Evolutionary conservation across 2,888 invertebrate genomes (phyloP), one percentile per base, ranked within the genome.

Genomic region (Parnassius orleans): DNA sequence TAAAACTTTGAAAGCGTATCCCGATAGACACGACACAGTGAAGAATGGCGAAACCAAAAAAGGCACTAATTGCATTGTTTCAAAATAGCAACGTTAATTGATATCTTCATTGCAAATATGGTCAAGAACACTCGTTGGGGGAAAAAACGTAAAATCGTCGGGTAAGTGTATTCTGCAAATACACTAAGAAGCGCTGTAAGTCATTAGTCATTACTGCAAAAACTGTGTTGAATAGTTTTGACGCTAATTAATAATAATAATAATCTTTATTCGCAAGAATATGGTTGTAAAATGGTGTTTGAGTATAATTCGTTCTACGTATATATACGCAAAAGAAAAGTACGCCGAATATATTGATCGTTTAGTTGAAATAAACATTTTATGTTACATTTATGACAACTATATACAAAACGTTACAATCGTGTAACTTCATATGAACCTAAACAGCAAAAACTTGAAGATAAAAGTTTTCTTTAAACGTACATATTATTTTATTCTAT

Each of bases 161-260:
- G 50, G 41, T 53, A 53, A 47, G 60, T 41, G 60, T 41, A 42
- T 33, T 14, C 48, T 19, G 42, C 54, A 54, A 53, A 50, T 54
- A 43, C 54, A 50, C 42, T 42, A 43, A 53, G 54, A 50, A 54
- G 54, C 54, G 54, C 54, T n/a, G 43, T 54, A 60, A 60, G 19
- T 60, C 54, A 54, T 53, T 47, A 60, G 19, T 60, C 54, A 54
- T 53, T 47, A 42, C 47, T 11, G 60, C 53, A 54, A 48, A 54
- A 54, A 48, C 19, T 43, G 53, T 43, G 54, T 50, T 48, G 60
- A 54, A 48, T 60, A 47, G 50, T 50, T 47, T 50, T 42, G 60
- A 53, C 60, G 48, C 50, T 60, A 50, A 60, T 60, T 60, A 15
- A 15, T 15, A 15, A 15, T 15, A 1, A 15, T 15, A 15, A 15